Conservation (phyloP, 2,797 vertebrate species). For the Pitangus sulphuratus region DNA sequence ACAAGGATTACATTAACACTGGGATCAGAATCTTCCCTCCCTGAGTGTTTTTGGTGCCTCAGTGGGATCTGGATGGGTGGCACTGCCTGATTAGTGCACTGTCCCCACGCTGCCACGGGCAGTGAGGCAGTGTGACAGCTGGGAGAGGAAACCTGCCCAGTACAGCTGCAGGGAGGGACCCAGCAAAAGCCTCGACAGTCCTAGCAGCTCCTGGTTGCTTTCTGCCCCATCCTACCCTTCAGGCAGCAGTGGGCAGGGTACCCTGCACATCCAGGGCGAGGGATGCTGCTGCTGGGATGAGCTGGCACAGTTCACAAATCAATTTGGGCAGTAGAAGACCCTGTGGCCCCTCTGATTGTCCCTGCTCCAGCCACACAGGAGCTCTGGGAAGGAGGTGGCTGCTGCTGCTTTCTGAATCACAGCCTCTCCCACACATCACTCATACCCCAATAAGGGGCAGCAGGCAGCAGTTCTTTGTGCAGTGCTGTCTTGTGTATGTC, state of each 20-base stretch:
- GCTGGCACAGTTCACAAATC: not conserved
- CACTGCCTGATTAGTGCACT: not conserved
- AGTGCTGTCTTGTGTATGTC: not conserved
- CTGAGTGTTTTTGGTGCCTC: fast-evolving
- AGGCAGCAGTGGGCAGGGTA: not conserved
- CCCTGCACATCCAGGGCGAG: not conserved
- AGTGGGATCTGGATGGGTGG: not conserved
- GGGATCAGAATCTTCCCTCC: not conserved
- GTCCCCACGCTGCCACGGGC: fast-evolving
- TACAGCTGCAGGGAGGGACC: fast-evolving
- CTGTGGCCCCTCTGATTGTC: not conserved
- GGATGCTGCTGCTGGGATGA: not conserved
- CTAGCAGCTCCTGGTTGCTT: not conserved
- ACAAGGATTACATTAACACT: not conserved
- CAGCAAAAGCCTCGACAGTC: not conserved
- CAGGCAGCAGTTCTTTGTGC: not conserved
- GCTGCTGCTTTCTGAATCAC: not conserved
- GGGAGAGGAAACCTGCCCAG: not conserved
- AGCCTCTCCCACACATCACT: not conserved
- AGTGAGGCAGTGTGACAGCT: not conserved
- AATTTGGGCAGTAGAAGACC: not conserved
- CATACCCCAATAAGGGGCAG: not conserved
- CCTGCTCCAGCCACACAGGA: not conserved
- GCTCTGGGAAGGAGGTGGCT: not conserved
- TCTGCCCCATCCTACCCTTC: fast-evolving